A percentile compares a stretch with the other conserved stretches of the same genome.
Conservation (phyloP, 1,140 invertebrate species). For the Bombus pyrosoma region DNA sequence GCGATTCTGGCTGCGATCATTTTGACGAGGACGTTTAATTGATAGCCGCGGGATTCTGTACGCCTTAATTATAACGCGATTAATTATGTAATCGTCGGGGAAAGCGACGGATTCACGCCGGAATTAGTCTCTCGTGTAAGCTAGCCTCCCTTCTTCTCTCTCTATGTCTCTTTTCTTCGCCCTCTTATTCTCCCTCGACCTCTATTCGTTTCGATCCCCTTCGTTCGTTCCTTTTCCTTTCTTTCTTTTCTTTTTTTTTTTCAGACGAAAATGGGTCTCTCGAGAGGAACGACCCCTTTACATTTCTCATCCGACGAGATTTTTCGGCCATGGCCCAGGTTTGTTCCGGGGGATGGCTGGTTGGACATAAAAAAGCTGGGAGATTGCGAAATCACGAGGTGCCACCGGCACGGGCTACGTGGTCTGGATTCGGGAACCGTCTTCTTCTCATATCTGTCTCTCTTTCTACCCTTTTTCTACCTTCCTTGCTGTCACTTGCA, state of each 20-base stretch:
- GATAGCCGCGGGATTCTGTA: constrained; percentile 57
- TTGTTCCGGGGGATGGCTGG: constrained; percentile 44
- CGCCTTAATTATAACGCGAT: constrained; percentile 73
- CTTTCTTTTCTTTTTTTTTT: background rate
- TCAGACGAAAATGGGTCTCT: constrained; percentile 29
- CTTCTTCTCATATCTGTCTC: constrained; percentile 29
- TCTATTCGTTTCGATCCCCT: background rate
- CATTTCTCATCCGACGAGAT: constrained; percentile 40
- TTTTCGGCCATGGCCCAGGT: constrained; percentile 25
- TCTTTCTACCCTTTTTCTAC: background rate
- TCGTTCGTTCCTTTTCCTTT: background rate
- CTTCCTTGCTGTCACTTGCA: constrained; percentile 63
- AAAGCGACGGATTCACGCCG: constrained; percentile 17
- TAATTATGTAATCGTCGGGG: constrained; percentile 74
- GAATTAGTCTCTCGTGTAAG: constrained; percentile 27
- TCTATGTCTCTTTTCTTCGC: background rate
- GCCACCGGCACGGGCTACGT: constrained; percentile 63
- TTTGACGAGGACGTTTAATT: constrained; percentile 70
- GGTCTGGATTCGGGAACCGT: constrained; percentile 56
- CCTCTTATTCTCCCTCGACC: background rate
- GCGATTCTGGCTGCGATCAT: constrained; percentile 56
- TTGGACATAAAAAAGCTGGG: constrained; percentile 55
- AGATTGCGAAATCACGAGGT: constrained; percentile 65
- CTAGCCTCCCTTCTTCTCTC: too few species aligned
- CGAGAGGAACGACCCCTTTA: constrained; percentile 25